A percentile compares a stretch with the other conserved stretches of the same genome.
phyloP scores from a whole-genome alignment of 1,140 invertebrate species.

The Brachionus calyciflorus region DNA sequence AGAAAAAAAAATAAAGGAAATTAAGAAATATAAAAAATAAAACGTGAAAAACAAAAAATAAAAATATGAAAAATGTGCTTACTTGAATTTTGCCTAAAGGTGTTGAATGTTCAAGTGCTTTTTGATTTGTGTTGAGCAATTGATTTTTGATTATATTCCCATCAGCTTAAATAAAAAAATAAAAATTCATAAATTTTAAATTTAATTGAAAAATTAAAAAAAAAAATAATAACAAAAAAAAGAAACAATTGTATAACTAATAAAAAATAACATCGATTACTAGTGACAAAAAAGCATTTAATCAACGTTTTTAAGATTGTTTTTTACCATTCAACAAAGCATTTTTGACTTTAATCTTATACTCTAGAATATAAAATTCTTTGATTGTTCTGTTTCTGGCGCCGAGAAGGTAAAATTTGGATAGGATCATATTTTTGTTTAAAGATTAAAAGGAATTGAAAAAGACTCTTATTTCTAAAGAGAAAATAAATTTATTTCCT shows the following conservation, averaged over 20 bases:
- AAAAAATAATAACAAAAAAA: background rate
- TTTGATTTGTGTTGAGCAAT: constrained; percentile 7
- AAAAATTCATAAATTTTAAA: background rate
- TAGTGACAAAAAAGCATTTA: too few relatives aligned
- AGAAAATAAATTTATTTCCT: too few relatives aligned
- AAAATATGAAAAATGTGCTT: background rate
- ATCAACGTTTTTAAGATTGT: background rate
- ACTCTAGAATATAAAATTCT: constrained; percentile 13
- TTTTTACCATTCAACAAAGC: constrained; percentile 28
- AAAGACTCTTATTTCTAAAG: too few relatives aligned
- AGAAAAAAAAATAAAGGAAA: background rate
- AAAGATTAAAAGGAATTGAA: background rate
- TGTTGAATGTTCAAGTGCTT: background rate
- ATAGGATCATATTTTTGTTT: constrained; percentile 8
- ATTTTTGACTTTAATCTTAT: constrained; percentile 38
- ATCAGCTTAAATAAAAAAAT: background rate
- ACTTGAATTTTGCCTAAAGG: constrained; percentile 34
- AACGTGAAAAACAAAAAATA: background rate
- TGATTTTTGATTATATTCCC: background rate
- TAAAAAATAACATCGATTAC: background rate
- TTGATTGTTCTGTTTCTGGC: constrained; percentile 19
- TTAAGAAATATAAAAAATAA: background rate
- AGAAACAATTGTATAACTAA: background rate
- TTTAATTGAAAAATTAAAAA: background rate
- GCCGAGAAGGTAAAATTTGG: constrained; percentile 10